Evolutionary conservation across 2,888 invertebrate genomes (phyloP), one percentile per base, ranked within the genome.

Genomic region (Chirona hameri): DNA sequence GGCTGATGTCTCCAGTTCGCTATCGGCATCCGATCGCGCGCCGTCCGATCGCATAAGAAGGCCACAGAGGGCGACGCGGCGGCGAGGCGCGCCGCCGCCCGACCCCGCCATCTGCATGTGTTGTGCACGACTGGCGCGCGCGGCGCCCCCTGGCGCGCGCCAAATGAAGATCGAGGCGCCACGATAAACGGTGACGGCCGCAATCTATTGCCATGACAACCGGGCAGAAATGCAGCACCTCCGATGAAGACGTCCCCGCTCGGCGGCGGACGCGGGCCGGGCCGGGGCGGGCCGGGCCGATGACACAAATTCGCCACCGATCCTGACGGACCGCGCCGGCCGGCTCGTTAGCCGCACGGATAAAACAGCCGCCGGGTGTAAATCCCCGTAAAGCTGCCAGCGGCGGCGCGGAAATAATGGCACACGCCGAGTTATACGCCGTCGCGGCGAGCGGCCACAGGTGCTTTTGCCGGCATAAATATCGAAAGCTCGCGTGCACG

Each of bases 391-490:
- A 72, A 72, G 14, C 29, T 72, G 72, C 72, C 72, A 72, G 27
- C 18, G 27, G 27, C 27, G 72, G 31, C 31, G 31, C 18, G 72
- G 72, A 72, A 72, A 72, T 72, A 72, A 72, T 72, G 72, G 31
- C 14, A 18, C 72, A 18, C 18, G 2, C 18, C 27, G 27, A 72
- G 72, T 72, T 72, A 72, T 72, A 31, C 72, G 31, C 72, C 72
- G 27, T 10, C 29, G 29, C 27, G 18, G 72, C 72, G 72, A 29
- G 29, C 27, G 72, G 18, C 72, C 18, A 31, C 29, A 12, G 10
- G 52, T 29, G 27, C 72, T 72, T 72, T 72, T 72, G 27, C 12
- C 31, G 72, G 31, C 72, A 72, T 72, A 72, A 72, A 72, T 72
- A 72, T 29, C 72, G 31, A 27, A 10, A 72, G 72, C 31, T 14